Evolutionary conservation across 2,888 invertebrate species (phyloP), one percentile per base, ranked within the genome.

Genomic region (Drosophila mettleri): DNA sequence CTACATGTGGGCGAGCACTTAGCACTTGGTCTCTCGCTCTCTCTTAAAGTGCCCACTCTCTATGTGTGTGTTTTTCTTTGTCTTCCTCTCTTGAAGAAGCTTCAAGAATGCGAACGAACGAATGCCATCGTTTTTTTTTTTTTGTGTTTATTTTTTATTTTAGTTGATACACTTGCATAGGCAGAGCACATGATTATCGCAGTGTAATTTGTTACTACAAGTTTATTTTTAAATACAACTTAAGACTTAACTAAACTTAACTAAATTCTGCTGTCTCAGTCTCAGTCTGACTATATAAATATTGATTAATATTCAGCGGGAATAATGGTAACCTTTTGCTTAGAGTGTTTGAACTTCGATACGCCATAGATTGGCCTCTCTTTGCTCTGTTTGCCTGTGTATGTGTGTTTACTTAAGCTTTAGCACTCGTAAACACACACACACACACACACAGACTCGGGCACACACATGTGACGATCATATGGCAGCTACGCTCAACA

Each of bases 291-390:
- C 10, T 46, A 36, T 22, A 20, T 48, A 16, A 36, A 36, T 52
- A 39, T 29, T 48, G 29, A 54, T 65, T 36, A 52, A 41, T 55
- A 52, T 31, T 51, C 55, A 43, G 57, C 34, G 49, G 49, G 34
- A 20, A 49, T 55, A 16, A 41, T 53, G 29, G 39, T 46, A 63
- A 60, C 29, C 52, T 61, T 74, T 58, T 31, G 31, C 39, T 39
- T 53, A 84, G 80, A 71, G 86, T 81, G 71, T 82, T 74, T 45
- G 18, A 24, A 63, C 63, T 82, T 81, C 73, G 76, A 61, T 79
- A 61, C 45, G 74, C 52, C 77, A 67, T 79, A 82, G 67, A 74
- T 66, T 66, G 54, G 45, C 14, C 63, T 67, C 74, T 75, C 77
- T 67, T 75, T 59, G 38, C 16, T 9, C 3, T 16, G 43, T 16